Evolutionary conservation across 2,797 vertebrate genomes (phyloP).

Genomic region (Eutrigla gurnardus): DNA sequence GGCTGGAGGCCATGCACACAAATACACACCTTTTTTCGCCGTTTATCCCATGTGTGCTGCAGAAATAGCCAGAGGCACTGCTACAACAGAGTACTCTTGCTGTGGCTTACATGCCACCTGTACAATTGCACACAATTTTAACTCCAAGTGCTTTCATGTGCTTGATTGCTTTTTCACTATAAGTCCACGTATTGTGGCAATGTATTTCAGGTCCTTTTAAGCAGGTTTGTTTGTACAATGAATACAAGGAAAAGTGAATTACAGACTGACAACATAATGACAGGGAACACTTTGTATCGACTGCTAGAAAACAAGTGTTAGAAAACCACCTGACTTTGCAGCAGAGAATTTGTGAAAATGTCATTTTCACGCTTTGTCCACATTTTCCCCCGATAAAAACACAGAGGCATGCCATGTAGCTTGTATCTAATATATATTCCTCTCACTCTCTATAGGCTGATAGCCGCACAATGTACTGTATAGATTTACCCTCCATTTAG

Average conservation of each 20-base stretch:
- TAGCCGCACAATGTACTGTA: constrained; percentile 15
- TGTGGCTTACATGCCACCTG: too few species aligned
- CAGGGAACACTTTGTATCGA: constrained; percentile 4
- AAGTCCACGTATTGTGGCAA: not conserved
- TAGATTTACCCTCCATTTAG: constrained; percentile 52
- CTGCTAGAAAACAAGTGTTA: not conserved
- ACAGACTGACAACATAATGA: not conserved
- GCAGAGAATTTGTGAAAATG: not conserved
- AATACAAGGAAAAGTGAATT: constrained; percentile 19
- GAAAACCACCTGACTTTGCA: constrained; percentile 4
- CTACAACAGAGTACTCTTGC: too few species aligned
- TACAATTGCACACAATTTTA: constrained; percentile 16
- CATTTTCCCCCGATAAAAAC: constrained; percentile 7
- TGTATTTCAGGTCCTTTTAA: constrained; percentile 11
- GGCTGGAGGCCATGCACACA: constrained; percentile 14
- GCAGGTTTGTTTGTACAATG: constrained; percentile 1
- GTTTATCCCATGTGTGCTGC: not conserved
- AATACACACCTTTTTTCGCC: not conserved
- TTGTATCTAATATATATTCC: constrained; percentile 13
- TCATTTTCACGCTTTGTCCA: constrained; percentile 5
- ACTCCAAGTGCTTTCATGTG: constrained; percentile 14
- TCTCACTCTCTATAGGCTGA: constrained; percentile 23
- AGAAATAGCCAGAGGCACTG: not conserved
- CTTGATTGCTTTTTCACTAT: constrained; percentile 31
- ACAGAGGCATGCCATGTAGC: not conserved